Conservation (phyloP, 2,113 vertebrate species). For the Malurus elegans region DNA sequence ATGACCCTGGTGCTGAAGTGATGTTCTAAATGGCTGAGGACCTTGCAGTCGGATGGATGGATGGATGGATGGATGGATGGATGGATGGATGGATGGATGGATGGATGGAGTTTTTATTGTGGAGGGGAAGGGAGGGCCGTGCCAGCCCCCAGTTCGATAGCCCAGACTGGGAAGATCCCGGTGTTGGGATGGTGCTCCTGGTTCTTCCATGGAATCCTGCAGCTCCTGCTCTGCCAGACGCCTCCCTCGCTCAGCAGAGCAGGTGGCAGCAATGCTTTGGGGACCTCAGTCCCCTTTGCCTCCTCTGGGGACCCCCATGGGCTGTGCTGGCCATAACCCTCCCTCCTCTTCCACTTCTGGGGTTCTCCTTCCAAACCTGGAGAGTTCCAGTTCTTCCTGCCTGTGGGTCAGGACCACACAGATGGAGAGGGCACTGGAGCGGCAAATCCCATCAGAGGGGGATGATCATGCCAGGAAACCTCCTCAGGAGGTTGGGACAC, state of each 20-base stretch:
- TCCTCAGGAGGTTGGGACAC: rapidly evolving
- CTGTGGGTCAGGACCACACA: background rate
- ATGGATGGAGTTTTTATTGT: rapidly evolving
- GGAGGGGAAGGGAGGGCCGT: rapidly evolving
- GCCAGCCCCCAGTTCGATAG: rapidly evolving
- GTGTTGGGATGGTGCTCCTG: rapidly evolving
- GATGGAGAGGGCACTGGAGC: background rate
- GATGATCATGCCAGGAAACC: background rate
- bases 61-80: background rate
- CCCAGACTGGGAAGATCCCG: background rate
- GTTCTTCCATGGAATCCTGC: background rate
- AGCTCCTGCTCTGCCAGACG: background rate
- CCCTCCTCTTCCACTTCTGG: background rate
- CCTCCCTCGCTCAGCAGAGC: background rate
- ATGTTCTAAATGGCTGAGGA: background rate
- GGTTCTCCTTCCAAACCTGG: background rate
- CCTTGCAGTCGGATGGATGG: background rate
- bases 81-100: background rate
- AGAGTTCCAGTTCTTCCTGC: background rate
- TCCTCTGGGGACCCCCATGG: background rate
- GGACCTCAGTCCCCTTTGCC: background rate
- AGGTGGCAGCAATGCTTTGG: background rate
- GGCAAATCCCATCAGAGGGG: background rate
- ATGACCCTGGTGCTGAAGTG: rapidly evolving
- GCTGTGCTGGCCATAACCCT: background rate